These are phyloP conservation scores for Chaetorhynchus papuensis DNA, from an alignment of 2,113 vertebrate species.

Conservation along the genomic window DNA sequence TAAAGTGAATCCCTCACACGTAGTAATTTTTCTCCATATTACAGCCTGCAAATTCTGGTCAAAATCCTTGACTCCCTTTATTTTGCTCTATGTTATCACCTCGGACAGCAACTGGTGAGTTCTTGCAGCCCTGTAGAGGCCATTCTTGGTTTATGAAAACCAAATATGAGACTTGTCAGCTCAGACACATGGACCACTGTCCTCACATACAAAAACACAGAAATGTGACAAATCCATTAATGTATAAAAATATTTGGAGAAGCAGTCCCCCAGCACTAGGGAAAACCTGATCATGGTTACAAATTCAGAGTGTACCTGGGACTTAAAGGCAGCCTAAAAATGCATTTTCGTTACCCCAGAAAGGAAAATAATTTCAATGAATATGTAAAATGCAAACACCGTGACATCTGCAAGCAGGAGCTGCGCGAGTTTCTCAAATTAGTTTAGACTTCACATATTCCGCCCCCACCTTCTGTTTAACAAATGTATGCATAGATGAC, in stretches of 20 bases:
- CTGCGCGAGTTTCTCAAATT: conserved; percentile 38
- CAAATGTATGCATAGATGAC: conserved; percentile 39
- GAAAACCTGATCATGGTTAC: neutral
- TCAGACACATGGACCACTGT: neutral
- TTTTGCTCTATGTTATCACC: neutral
- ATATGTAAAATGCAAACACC: conserved; percentile 51
- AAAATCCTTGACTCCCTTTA: neutral
- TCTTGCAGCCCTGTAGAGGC: neutral
- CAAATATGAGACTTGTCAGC: neutral
- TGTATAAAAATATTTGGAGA: neutral
- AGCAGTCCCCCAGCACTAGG: neutral
- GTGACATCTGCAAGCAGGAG: conserved; percentile 51
- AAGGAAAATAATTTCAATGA: conserved; percentile 26
- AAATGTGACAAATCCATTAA: neutral
- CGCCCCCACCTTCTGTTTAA: conserved; percentile 46
- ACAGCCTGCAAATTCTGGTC: neutral
- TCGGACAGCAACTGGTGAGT: neutral
- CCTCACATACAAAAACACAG: neutral
- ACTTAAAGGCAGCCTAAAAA: neutral
- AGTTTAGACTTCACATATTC: conserved; percentile 53
- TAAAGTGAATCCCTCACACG: neutral
- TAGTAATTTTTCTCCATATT: neutral
- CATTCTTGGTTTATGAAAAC: neutral
- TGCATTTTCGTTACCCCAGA: neutral
- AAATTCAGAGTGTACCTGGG: neutral